Evolutionary conservation across 2,888 invertebrate species (phyloP), one percentile per base, ranked within the genome.

Genomic region (Sphecodes monilicornis): DNA sequence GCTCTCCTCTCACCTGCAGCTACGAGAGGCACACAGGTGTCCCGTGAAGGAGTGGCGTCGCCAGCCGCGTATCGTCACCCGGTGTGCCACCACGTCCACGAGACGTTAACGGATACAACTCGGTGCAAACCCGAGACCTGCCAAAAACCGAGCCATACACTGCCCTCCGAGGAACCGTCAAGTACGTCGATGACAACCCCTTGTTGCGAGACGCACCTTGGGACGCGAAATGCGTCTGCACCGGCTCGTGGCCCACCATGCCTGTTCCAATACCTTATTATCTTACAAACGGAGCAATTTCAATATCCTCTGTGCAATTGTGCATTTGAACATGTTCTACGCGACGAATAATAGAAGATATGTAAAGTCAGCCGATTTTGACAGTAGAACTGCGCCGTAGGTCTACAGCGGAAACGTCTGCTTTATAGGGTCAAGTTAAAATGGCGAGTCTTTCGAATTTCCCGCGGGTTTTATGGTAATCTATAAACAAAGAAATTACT

Each of bases 1-100:
- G 78, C 83, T 88, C 86, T 76, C 90, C 86, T 86, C 88, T 89
- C 89, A 89, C 89, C 89, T 89, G 89, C 90, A 72, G 85, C 73
- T 74, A 79, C 69, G 57, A 71, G 57, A 71, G 85, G 87, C 82
- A 83, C 84, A 89, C 89, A 89, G 89, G 89, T 89, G 89, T 86
- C 86, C 78, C 90, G 85, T 72, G 85, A 86, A 86, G 82, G 86
- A 87, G 88, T 86, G 88, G 84, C 90, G 90, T 86, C 88, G 89
- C 88, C 90, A 84, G 69, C 50, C 81, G 74, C 70, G 76, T 76
- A 82, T 81, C 86, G 82, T 86, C 86, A 68, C 68, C 68, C 81
- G 76, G 81, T 87, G 83, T 86, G 90, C 72, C 73, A 74, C 64
- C 18, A 36, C 88, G 69, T 78, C 78, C 70, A 66, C 43, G 54